A percentile compares a stretch with the other conserved stretches of the same genome.
Evolutionary conservation across 2,888 invertebrate genomes (phyloP).

Genomic region (Tipula helvola): DNA sequence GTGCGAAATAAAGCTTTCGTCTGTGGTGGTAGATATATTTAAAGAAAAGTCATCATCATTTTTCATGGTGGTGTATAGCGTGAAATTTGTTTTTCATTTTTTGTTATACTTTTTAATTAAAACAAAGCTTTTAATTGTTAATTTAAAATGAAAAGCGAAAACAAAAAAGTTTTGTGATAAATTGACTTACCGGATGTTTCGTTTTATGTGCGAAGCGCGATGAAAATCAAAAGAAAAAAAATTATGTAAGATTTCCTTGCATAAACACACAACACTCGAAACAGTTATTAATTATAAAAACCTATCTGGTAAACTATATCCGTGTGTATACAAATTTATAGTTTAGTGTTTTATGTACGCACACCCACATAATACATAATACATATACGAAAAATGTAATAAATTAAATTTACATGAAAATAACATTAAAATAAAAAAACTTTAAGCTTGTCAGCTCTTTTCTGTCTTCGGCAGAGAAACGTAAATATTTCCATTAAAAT

Average conservation of each 20-base stretch:
- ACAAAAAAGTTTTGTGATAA: not conserved
- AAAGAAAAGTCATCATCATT: not conserved
- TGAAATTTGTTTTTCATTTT: not conserved
- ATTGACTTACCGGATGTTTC: not conserved
- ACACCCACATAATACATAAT: not conserved
- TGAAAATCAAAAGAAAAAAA: not conserved
- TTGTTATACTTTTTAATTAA: not conserved
- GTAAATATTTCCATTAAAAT: not conserved
- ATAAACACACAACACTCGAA: not conserved
- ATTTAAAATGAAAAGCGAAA: not conserved
- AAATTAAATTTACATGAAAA: not conserved
- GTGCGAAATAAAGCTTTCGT: not conserved
- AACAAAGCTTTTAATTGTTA: constrained; percentile 4
- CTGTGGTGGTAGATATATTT: not conserved
- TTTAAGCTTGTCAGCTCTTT: not conserved
- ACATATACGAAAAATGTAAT: not conserved
- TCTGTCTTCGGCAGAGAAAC: not conserved
- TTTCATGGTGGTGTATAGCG: not conserved
- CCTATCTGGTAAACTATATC: not conserved
- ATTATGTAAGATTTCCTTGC: not conserved
- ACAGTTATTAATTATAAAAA: not conserved
- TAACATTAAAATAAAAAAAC: not conserved
- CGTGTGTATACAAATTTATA: not conserved
- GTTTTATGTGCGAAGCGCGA: not conserved
- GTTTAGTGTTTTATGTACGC: not conserved